These are phyloP conservation scores for Syngnathus rostellatus DNA, from an alignment of 2,797 vertebrate genomes.

Conservation along the genomic window DNA sequence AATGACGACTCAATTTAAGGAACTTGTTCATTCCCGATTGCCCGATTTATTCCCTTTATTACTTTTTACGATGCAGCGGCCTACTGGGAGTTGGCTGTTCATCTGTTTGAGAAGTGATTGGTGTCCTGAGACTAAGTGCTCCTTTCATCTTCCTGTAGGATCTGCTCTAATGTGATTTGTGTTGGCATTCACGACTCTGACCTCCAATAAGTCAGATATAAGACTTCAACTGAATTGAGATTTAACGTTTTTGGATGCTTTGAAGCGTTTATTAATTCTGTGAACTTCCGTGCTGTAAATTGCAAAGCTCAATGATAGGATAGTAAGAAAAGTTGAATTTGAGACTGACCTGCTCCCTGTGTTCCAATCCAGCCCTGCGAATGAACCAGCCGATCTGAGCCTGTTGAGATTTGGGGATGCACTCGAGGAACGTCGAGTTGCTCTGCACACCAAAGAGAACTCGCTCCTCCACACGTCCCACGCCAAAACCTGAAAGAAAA, in stretches of 20 bases:
- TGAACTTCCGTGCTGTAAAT: not conserved
- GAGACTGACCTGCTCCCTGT: constrained; percentile 81
- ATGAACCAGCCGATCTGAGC: constrained; percentile 72
- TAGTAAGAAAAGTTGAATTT: not conserved
- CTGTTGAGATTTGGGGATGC: constrained; percentile 93
- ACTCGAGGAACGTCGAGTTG: constrained; percentile 97
- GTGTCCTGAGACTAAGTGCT: not conserved
- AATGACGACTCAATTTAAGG: constrained; percentile 15
- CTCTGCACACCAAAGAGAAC: constrained; percentile 91
- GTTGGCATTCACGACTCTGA: not conserved
- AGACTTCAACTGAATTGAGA: not conserved
- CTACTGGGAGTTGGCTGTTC: not conserved
- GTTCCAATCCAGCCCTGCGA: constrained; percentile 65
- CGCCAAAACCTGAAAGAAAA: constrained; percentile 62
- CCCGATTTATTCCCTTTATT: constrained; percentile 26
- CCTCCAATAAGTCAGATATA: not conserved
- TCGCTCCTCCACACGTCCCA: constrained; percentile 82
- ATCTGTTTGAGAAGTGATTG: not conserved
- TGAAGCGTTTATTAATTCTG: not conserved
- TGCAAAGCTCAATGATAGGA: not conserved
- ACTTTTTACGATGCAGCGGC: constrained; percentile 13
- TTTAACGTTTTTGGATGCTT: not conserved
- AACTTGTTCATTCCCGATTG: not conserved
- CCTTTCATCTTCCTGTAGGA: constrained; percentile 10
- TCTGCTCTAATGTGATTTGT: constrained; percentile 2